Evolutionary conservation across 2,888 invertebrate genomes (phyloP), one percentile per base, ranked within the genome.

Genomic region (Caenorhabditis sp.): DNA sequence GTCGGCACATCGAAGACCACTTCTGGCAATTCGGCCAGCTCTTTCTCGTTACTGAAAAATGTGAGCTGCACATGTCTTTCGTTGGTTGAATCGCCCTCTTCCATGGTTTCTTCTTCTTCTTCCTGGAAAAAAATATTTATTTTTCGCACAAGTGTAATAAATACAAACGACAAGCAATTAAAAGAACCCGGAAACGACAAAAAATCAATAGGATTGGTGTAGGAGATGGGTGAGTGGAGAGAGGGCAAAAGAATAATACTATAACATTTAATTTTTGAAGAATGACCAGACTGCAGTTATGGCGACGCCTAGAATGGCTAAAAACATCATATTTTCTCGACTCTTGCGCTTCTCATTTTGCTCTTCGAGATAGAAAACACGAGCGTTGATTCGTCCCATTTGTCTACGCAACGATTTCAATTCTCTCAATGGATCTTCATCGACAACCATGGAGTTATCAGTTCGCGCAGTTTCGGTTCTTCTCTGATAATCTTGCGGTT

Each of bases 1-100:
- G 75, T 68, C 17, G 84, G 84, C 23, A 84, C 77, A 59, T 82
- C 81, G 58, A 82, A 77, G 7, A 75, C 77, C 1, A 66, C 56
- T 36, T 78, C 78, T 26, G 81, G 76, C 25, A 82, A 75, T 54
- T 62, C 56, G 12, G 59, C 38, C 4, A 70, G 26, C 73, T 71
- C 63, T 12, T 69, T 49, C 12, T 76, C 68, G n/a, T 73, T 66
- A 7, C 73, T 67, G 69, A 76, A 77, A 50, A 81, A 81, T 3
- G 71, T 69, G 23, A 81, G 69, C 59, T 78, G 77, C 17, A 81
- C 75, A 64, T 81, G 78, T 49, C 67, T 59, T 63, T 66, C 57
- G 54, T 69, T 68, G 10, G 36, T 50, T 21, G 65, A 64, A 10
- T 52, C 63, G 14, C 62, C 67, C n/a, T 63, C 62, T 27, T 27